Evolutionary conservation across 2,888 invertebrate genomes (phyloP).

Genomic region (Scelioninae gen. 1): DNA sequence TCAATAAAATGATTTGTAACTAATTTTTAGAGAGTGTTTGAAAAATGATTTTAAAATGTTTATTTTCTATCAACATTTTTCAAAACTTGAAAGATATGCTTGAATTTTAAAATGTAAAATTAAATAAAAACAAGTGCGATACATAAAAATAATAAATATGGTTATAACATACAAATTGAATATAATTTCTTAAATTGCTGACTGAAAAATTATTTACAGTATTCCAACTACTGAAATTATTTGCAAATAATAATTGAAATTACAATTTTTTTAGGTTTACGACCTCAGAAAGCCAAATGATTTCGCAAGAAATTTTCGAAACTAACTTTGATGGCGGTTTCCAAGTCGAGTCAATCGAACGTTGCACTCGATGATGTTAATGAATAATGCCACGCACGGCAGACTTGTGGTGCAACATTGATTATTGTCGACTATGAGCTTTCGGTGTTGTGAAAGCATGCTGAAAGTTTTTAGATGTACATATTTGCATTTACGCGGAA

Average conservation of each 20-base stretch:
- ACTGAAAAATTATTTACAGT: too few relatives aligned
- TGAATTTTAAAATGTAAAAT: too few relatives aligned
- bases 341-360: slow-evolving; percentile 10
- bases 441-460: slow-evolving; percentile 39
- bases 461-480: slow-evolving; percentile 1
- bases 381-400: slow-evolving; percentile 25
- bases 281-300: not conserved
- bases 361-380: slow-evolving; percentile 21
- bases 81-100: too few relatives aligned
- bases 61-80: too few relatives aligned
- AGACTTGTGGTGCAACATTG: slow-evolving; percentile 17
- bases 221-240: too few relatives aligned
- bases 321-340: slow-evolving; percentile 28
- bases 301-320: slow-evolving; percentile 7
- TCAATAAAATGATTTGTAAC: not conserved
- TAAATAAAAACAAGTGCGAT: too few relatives aligned
- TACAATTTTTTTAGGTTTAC: too few relatives aligned
- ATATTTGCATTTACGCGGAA: slow-evolving; percentile 70
- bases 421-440: slow-evolving; percentile 26
- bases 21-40: not conserved
- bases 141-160: too few relatives aligned
- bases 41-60: too few relatives aligned
- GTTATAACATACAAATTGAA: too few relatives aligned
- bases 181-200: too few relatives aligned
- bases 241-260: too few relatives aligned